Conservation (phyloP, 2,113 vertebrate species). For the Lontra canadensis region DNA sequence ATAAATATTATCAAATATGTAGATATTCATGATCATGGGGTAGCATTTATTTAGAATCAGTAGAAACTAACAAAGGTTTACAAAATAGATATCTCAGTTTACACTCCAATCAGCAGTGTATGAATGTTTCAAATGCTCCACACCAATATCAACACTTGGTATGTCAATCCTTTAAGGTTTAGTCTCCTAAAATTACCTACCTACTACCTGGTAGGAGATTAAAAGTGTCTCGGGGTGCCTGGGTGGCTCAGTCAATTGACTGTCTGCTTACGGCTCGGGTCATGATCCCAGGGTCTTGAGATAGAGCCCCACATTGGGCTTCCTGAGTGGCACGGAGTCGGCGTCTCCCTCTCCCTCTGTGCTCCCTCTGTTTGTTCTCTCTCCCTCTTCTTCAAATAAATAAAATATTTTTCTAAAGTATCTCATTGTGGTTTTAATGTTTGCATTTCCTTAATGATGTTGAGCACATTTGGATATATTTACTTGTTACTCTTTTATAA, state of each 20-base stretch:
- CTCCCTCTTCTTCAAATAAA: no score
- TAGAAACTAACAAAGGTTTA: not conserved
- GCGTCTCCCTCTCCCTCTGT: no score
- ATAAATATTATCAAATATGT: not conserved
- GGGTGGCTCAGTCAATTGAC: no score
- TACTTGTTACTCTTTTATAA: not conserved
- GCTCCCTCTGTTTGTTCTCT: no score
- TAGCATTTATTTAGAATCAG: not conserved
- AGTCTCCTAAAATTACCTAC: not conserved
- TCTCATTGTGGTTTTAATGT: not conserved
- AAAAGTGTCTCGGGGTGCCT: not conserved
- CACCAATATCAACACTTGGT: not conserved
- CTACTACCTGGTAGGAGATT: not conserved
- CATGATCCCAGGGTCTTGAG: no score
- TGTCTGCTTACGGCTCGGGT: no score
- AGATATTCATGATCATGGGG: not conserved
- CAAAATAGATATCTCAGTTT: not conserved
- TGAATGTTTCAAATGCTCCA: not conserved
- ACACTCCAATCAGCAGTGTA: not conserved
- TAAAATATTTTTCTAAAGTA: no score
- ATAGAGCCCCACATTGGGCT: no score
- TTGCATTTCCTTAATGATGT: not conserved
- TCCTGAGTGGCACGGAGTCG: no score
- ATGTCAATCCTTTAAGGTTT: not conserved
- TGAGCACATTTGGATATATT: not conserved